phyloP scores from a whole-genome alignment of 2,797 vertebrate genomes.

The Leucoraja ocellata region DNA sequence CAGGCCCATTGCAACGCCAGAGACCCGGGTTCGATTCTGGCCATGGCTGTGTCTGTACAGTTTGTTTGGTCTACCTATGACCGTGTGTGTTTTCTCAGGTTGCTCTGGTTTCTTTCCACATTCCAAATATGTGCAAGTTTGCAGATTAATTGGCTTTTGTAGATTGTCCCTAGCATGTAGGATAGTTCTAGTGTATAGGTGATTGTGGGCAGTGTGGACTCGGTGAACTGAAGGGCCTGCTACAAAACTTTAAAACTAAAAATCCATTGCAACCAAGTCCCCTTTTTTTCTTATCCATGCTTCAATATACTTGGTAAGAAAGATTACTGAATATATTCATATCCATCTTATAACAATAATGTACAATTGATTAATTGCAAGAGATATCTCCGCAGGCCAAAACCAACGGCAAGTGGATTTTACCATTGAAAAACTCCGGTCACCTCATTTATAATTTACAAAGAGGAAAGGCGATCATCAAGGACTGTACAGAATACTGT shows the following conservation, averaged over 20 bases:
- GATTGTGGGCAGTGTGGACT: no score
- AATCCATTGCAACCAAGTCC: background rate
- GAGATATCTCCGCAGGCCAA: background rate
- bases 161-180: background rate
- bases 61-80: no score
- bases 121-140: no score
- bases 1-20: no score
- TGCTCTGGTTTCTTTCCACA: no score
- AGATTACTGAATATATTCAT: background rate
- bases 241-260: no score
- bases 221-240: no score
- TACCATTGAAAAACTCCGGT: background rate
- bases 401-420: background rate
- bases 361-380: background rate
- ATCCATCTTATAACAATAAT: background rate
- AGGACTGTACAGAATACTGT: background rate
- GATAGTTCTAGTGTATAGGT: no score
- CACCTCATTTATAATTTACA: background rate
- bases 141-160: no score
- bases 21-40: no score
- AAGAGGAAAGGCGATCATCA: background rate
- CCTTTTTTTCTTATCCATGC: background rate
- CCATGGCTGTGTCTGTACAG: no score
- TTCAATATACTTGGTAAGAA: background rate
- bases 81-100: no score